These are phyloP conservation scores for Oostethus manadensis DNA, from an alignment of 2,113 vertebrate genomes.

Conservation along the genomic window DNA sequence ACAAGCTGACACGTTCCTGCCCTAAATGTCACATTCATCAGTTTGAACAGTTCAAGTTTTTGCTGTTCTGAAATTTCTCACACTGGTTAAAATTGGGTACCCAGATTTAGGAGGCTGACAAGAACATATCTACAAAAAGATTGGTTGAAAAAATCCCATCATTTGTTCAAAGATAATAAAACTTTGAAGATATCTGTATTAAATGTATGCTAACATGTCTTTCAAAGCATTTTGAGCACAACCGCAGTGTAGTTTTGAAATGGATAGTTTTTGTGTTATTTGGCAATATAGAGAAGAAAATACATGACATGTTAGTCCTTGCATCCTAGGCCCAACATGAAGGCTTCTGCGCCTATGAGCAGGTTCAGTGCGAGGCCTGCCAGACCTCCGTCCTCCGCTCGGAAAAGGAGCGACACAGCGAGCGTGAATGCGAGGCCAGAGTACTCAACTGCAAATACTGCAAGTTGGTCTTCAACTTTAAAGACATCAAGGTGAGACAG, in stretches of 20 bases:
- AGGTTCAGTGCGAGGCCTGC: slow-evolving; percentile 66
- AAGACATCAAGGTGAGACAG: slow-evolving; percentile 64
- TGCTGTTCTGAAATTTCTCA: no score
- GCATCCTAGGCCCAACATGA: slow-evolving; percentile 64
- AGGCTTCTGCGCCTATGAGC: slow-evolving; percentile 66
- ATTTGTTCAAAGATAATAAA: no score
- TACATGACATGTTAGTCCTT: neutral
- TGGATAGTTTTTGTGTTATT: no score
- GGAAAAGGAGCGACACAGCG: slow-evolving; percentile 70
- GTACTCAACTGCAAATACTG: slow-evolving; percentile 77
- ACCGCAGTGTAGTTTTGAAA: no score
- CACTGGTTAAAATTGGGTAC: no score
- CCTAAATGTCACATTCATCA: no score
- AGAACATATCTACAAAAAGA: no score
- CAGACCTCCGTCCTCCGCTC: slow-evolving; percentile 51
- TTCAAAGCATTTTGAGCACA: neutral
- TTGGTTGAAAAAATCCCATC: no score
- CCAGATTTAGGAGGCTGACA: no score
- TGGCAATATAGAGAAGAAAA: neutral
- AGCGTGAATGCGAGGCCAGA: slow-evolving; percentile 72
- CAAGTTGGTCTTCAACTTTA: slow-evolving; percentile 66
- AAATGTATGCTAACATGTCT: neutral
- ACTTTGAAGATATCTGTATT: no score
- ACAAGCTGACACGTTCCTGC: no score
- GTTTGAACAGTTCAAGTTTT: no score